Conservation (phyloP, 2,888 invertebrate species). For the Apamea crenata region DNA sequence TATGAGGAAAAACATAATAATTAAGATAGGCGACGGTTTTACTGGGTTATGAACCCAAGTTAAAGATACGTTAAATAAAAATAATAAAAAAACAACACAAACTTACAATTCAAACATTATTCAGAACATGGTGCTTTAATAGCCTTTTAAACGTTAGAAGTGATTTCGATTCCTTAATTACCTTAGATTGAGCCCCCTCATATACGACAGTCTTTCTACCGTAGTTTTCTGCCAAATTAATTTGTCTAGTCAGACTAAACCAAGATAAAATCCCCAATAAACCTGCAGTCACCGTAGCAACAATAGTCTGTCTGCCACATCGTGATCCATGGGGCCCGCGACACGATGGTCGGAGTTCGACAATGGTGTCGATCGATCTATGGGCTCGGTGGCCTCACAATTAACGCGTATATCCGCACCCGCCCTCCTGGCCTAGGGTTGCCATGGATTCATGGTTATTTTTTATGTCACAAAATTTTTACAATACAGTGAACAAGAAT, state of each 20-base stretch:
- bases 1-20: not conserved
- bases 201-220: not conserved
- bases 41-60: not conserved
- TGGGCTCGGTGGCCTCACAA: conserved; percentile 80
- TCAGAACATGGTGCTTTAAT: not conserved
- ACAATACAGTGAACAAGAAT: not conserved
- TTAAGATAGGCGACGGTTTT: not conserved
- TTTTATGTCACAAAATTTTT: not conserved
- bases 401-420: conserved; percentile 84
- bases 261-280: not conserved
- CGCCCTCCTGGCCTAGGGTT: conserved; percentile 66
- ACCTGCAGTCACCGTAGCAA: conserved; percentile 53
- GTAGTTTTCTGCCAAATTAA: not conserved
- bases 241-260: not conserved
- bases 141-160: not conserved
- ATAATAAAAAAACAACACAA: not conserved
- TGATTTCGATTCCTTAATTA: not conserved
- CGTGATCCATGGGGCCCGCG: conserved; percentile 62
- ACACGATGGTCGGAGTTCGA: conserved; percentile 66
- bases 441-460: conserved; percentile 44
- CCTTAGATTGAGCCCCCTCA: not conserved
- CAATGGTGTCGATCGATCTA: conserved; percentile 75
- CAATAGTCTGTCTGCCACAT: conserved; percentile 35
- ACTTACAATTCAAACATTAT: no score
- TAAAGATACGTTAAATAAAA: no score